Conservation (phyloP, 1,140 invertebrate species). For the Hirudo medicinalis region DNA sequence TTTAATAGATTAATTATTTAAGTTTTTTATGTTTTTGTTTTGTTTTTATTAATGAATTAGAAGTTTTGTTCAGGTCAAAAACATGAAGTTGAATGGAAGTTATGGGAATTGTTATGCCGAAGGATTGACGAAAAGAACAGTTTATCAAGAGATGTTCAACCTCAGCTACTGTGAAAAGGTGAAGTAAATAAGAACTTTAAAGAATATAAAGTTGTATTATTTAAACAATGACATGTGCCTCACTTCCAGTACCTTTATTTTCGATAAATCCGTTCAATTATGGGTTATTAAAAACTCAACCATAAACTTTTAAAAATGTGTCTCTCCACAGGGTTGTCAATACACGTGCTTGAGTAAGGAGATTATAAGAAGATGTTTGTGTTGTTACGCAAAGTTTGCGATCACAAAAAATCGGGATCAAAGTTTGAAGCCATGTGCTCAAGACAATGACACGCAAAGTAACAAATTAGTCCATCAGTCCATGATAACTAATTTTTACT, state of each 20-base stretch:
- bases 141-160: not conserved
- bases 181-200: not conserved
- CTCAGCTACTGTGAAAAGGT: not conserved
- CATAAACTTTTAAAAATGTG: no score
- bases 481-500: not conserved
- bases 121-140: not conserved
- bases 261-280: no score
- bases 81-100: conserved; percentile 1
- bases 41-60: no score
- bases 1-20: no score
- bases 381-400: not conserved
- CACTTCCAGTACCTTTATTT: no score
- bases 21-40: no score
- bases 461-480: not conserved
- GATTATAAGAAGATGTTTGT: not conserved
- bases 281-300: no score
- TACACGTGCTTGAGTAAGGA: not conserved
- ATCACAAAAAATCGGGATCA: not conserved
- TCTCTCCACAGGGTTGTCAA: not conserved
- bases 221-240: no score
- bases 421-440: not conserved
- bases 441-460: not conserved
- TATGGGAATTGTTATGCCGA: conserved; percentile 2
- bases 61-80: not conserved
- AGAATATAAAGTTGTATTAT: no score